Evolutionary conservation across 2,888 invertebrate genomes (phyloP).

Genomic region (Ditula angustiorana): DNA sequence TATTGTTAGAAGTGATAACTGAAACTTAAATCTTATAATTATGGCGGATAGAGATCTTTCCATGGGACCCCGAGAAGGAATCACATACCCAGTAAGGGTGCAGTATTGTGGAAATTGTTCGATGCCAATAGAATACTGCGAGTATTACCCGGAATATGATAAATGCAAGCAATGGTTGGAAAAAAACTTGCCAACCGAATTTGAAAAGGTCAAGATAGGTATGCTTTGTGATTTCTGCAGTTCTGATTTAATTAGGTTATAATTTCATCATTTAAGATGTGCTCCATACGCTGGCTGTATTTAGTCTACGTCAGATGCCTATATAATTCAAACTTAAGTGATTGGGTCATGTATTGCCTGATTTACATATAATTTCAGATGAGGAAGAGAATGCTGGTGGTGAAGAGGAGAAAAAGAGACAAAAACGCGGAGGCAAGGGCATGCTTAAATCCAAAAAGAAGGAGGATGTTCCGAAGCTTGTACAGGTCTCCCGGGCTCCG

Average conservation of each 20-base stretch:
- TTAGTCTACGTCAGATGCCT: neutral
- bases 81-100: slow-evolving; percentile 93
- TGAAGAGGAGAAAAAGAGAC: slow-evolving; percentile 97
- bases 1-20: slow-evolving; percentile 21
- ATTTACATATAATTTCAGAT: slow-evolving; percentile 61
- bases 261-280: slow-evolving; percentile 17
- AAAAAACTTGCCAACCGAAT: slow-evolving; percentile 96
- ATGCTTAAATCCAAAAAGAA: slow-evolving; percentile 98
- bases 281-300: neutral
- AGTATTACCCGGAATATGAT: slow-evolving; percentile 98
- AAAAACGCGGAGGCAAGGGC: slow-evolving; percentile 98
- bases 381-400: slow-evolving; percentile 89
- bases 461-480: slow-evolving; percentile 94
- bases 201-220: slow-evolving; percentile 94
- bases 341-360: neutral
- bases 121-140: slow-evolving; percentile 99
- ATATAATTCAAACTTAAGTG: neutral
- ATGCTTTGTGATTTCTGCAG: slow-evolving; percentile 50
- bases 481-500: slow-evolving; percentile 94
- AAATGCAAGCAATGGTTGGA: slow-evolving; percentile 99
- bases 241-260: slow-evolving; percentile 42
- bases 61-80: slow-evolving; percentile 89
- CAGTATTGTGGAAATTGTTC: slow-evolving; percentile 97
- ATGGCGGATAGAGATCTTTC: slow-evolving; percentile 86
- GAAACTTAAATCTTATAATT: slow-evolving; percentile 25